phyloP scores from a whole-genome alignment of 2,888 invertebrate species.

The Silvanus unidentatus region DNA sequence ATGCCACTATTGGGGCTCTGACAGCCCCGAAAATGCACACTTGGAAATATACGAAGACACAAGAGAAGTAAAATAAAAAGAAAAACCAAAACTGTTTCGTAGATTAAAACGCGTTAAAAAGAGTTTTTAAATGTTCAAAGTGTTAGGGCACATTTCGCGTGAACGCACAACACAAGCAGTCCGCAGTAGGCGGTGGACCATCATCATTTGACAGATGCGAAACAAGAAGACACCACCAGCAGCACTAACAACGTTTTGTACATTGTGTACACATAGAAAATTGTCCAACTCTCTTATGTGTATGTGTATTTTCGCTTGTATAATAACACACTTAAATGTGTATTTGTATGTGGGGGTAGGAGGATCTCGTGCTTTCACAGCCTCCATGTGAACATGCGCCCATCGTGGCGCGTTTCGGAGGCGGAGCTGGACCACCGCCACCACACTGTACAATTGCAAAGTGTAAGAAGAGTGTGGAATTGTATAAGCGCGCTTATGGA shows the following conservation, averaged over 20 bases:
- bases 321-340: too few relatives aligned
- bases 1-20: slow-evolving; percentile 40
- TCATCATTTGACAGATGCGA: slow-evolving; percentile 21
- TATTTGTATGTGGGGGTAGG: slow-evolving; percentile 41
- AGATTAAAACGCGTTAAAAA: background rate
- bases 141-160: too few relatives aligned
- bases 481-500: slow-evolving; percentile 1
- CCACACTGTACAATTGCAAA: background rate
- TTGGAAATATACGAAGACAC: slow-evolving; percentile 11
- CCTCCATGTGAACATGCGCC: slow-evolving; percentile 21
- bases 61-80: slow-evolving; percentile 4
- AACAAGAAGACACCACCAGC: slow-evolving; percentile 21
- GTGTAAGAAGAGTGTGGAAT: too few relatives aligned
- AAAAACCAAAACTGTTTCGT: slow-evolving; percentile 2
- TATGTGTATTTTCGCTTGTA: background rate
- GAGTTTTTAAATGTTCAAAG: too few relatives aligned
- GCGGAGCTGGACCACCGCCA: slow-evolving; percentile 15
- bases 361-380: slow-evolving; percentile 25
- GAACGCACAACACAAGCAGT: too few relatives aligned
- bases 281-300: background rate
- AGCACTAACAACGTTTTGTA: too few relatives aligned
- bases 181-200: slow-evolving; percentile 9
- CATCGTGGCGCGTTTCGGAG: slow-evolving; percentile 16
- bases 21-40: slow-evolving; percentile 23
- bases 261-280: background rate